Percentiles rank a stretch among this genome's conserved stretches.
phyloP scores from a whole-genome alignment of 2,888 invertebrate genomes.

The Ferdinandea cuprea region DNA sequence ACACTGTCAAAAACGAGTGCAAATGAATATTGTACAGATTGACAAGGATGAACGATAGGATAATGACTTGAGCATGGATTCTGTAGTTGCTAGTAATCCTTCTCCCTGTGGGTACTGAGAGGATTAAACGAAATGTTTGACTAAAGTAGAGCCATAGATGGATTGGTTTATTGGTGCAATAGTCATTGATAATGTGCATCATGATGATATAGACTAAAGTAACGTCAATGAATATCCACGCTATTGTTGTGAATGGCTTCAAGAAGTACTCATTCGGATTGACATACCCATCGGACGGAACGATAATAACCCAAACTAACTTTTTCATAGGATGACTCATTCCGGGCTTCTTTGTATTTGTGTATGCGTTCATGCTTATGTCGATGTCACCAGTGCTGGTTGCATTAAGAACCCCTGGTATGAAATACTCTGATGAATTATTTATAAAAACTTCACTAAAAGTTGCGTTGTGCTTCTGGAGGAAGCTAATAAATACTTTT shows the following conservation, averaged over 20 bases:
- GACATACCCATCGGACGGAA: constrained; percentile 23
- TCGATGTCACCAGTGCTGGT: constrained; percentile 20
- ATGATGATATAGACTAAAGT: too few species aligned
- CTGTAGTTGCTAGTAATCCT: constrained; percentile 12
- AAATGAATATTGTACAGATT: constrained; percentile 39
- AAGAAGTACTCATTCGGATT: constrained; percentile 32
- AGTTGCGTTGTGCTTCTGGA: constrained; percentile 48
- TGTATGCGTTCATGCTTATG: constrained; percentile 48
- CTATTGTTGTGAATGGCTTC: constrained; percentile 12
- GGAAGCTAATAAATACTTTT: too few species aligned
- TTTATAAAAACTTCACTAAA: constrained; percentile 33
- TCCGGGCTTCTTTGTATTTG: neutral
- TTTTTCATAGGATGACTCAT: constrained; percentile 30
- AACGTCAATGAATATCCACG: too few species aligned
- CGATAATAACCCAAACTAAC: neutral
- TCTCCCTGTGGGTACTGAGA: too few species aligned
- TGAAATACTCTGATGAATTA: constrained; percentile 14
- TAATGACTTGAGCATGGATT: constrained; percentile 29
- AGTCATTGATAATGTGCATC: too few species aligned
- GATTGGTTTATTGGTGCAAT: too few species aligned
- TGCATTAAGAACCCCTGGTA: constrained; percentile 21
- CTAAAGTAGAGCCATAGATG: too few species aligned
- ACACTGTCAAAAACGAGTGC: constrained; percentile 37
- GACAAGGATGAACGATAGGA: constrained; percentile 34
- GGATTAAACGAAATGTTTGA: too few species aligned